phyloP scores from a whole-genome alignment of 2,888 invertebrate species.

The Chloroclysta siterata region DNA sequence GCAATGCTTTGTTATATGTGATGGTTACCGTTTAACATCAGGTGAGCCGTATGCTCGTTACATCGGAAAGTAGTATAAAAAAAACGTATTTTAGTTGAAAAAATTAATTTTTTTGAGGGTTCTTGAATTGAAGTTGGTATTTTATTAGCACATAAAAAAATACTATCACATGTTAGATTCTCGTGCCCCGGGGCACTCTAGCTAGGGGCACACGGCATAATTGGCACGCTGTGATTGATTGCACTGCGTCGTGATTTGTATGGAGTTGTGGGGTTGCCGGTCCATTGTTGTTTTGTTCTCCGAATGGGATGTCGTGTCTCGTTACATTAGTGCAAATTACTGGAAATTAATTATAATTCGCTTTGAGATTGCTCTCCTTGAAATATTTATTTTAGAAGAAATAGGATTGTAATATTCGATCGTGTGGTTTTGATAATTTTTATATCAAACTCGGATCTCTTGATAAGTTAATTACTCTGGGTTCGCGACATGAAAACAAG shows the following conservation, averaged over 20 bases:
- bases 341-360: slow-evolving; percentile 5
- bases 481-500: too few species aligned
- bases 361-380: slow-evolving; percentile 5
- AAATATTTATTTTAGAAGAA: slow-evolving; percentile 1
- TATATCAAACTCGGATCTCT: too few species aligned
- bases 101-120: not conserved
- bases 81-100: too few species aligned
- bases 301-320: slow-evolving; percentile 23
- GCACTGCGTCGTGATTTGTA: slow-evolving; percentile 43
- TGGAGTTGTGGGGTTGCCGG: slow-evolving; percentile 13
- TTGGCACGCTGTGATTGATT: slow-evolving; percentile 52
- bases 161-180: slow-evolving; percentile 15
- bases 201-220: slow-evolving; percentile 30
- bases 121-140: not conserved
- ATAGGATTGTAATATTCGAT: too few species aligned
- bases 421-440: too few species aligned
- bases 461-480: too few species aligned
- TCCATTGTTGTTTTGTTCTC: slow-evolving; percentile 20
- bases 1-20: too few species aligned
- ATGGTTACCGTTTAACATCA: too few species aligned
- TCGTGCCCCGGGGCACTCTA: slow-evolving; percentile 8
- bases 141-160: slow-evolving; percentile 5
- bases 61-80: too few species aligned
- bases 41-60: too few species aligned
- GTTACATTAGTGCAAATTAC: slow-evolving; percentile 24